Evolutionary conservation across 2,113 vertebrate genomes (phyloP), one percentile per base, ranked within the genome.

Genomic region (Nyctibius bracteatus): DNA sequence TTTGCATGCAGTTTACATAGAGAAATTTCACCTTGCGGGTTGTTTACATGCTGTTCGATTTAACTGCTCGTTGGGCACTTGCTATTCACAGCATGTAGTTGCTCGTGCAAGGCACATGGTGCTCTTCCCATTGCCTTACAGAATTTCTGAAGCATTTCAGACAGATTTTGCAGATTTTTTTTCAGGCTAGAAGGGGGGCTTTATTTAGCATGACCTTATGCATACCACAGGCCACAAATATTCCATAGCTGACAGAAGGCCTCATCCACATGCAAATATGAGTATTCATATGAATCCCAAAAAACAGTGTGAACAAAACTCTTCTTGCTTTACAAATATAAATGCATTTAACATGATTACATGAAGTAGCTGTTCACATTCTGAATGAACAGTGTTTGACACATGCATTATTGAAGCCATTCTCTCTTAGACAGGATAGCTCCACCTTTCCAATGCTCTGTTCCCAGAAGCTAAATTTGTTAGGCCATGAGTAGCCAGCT

Each of bases 81-180:
- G 68, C 68, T 91, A 86, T 74, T 89, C 95, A 81, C 81, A 91
- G 88, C 86, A 52, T 78, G 92, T 46, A 92, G 71, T 79, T 90
- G 59, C 68, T 92, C 3, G 0, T 2, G 1, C 0, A 0, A 95
- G 55, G 55, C 72, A 91, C 80, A 41, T 54, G 55, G 59, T 84
- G 43, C 55, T 88, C 75, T 59, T 86, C 39, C 19, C 39, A 19
- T 43, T 66, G 89, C 51, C 59, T 81, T 63, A n/a, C 22, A 89
- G 68, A 43, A 89, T 67, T 94, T 91, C 65, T 89, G 77, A 75
- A 90, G 58, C 63, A 86, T 62, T 94, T 74, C 0, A 0, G 46
- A 58, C 9, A 62, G 75, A 71, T 83, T 81, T 81, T 67, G 75
- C 43, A 35, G 37, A 54, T 39, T 66, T 77, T 71, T 66, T 61